Base-by-base conservation (phyloP, 2,888 invertebrate species). In the Unio pictorum region DNA sequence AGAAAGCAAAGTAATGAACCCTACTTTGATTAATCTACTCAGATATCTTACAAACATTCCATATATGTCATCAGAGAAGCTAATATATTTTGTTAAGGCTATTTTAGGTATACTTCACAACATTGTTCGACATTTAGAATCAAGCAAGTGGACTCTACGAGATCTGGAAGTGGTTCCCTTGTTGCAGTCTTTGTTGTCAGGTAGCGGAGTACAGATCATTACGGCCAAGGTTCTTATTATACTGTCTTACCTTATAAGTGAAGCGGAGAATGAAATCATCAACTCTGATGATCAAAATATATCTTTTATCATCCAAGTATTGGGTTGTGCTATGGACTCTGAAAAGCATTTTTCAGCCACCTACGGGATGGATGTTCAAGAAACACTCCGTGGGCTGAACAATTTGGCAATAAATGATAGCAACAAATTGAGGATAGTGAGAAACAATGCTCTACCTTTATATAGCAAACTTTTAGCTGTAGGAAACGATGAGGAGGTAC, bases 81-180 rank as follows among this genome's bases (percentile, higher is more conserved):
- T 71, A 30, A 65, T 81, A 54, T 85, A 83, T 68, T 72, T 81
- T 58, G 76, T 83, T 20, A 88, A 88, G 69, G 84, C 86, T 26
- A 78, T 86, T 64, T 75, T 89, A 1, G 88, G 89, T 26, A 84
- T 88, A 18, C 69, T 88, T 26, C 88, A 88, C 75, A 89, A 89
- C 70, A 75, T 85, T 55, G 78, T 82, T 5, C 72, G 88, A n/a
- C 83, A 86, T 64, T 78, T 81, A 28, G 76, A 80, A 18, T 84
- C 86, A 55, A 79, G 85, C 64, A 79, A 82, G 62, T 72, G 76
- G 59, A 65, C 74, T 3, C 74, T 88, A 34, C 75, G 83, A 28
- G 72, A 77, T 30, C 75, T 78, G 34, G 72, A 78, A 57, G 74
- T 83, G 6, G 76, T 87, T 11, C 65, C 74, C 1, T 69, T 80